These are phyloP conservation scores for Rhinichthys osculus DNA, from an alignment of 2,797 vertebrate genomes.

Conservation along the genomic window DNA sequence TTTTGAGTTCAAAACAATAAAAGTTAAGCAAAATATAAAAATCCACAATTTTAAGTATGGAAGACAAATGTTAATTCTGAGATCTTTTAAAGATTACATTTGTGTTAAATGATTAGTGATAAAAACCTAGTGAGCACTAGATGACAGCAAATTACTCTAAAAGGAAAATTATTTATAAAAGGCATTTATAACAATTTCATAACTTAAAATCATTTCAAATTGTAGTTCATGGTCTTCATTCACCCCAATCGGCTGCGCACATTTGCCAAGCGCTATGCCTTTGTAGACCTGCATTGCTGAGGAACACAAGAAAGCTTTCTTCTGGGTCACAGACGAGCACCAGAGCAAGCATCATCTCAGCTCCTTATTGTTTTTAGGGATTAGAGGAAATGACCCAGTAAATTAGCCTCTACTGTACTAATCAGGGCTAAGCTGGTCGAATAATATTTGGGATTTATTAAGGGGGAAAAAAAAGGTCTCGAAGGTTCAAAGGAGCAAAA, in stretches of 20 bases:
- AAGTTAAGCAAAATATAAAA: no score
- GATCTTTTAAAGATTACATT: neutral
- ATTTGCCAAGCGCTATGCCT: slow-evolving; percentile 13
- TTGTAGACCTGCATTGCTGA: slow-evolving; percentile 59
- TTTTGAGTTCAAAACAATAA: neutral
- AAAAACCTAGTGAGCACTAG: neutral
- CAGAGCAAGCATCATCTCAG: slow-evolving; percentile 70
- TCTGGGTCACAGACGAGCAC: slow-evolving; percentile 61
- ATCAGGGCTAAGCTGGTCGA: slow-evolving; percentile 67
- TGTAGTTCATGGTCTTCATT: neutral
- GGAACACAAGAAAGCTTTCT: slow-evolving; percentile 71
- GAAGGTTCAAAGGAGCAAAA: slow-evolving; percentile 77
- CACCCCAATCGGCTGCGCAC: neutral
- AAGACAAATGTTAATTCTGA: neutral
- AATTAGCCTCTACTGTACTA: slow-evolving; percentile 78
- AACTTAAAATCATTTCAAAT: neutral
- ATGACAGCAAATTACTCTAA: neutral
- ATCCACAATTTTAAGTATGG: no score
- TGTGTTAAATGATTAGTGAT: neutral
- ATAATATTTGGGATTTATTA: slow-evolving; percentile 64
- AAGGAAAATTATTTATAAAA: neutral
- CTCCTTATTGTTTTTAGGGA: slow-evolving; percentile 76
- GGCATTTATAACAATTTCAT: neutral
- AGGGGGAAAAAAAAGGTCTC: slow-evolving; percentile 67
- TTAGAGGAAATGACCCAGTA: slow-evolving; percentile 80